phyloP scores from a whole-genome alignment of 1,140 invertebrate genomes.

The Camponotus floridanus region DNA sequence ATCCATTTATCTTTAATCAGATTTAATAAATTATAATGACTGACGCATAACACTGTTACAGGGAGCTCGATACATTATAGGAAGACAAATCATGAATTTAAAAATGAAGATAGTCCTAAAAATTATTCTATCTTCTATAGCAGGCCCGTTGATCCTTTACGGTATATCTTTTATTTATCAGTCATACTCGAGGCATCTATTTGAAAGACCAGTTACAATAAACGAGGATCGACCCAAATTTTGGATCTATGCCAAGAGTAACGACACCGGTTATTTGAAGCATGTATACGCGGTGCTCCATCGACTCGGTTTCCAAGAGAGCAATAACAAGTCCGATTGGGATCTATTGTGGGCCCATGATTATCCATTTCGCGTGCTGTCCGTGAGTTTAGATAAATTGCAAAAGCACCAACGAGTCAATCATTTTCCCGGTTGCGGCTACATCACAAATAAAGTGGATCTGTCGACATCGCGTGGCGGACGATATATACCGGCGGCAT shows the following conservation, averaged over 20 bases:
- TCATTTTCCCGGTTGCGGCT: constrained; percentile 98
- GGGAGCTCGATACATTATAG: not conserved
- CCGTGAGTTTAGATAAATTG: constrained; percentile 88
- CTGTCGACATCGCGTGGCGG: constrained; percentile 91
- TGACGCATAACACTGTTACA: constrained; percentile 4
- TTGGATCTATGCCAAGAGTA: constrained; percentile 86
- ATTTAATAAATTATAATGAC: not conserved
- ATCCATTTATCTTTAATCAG: not conserved
- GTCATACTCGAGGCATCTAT: constrained; percentile 55
- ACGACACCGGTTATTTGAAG: constrained; percentile 90
- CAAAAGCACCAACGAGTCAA: constrained; percentile 94
- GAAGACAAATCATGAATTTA: constrained; percentile 64
- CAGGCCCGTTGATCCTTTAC: constrained; percentile 75
- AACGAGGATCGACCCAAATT: constrained; percentile 81
- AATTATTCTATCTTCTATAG: constrained; percentile 71
- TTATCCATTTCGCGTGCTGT: constrained; percentile 93
- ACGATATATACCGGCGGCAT: constrained; percentile 94
- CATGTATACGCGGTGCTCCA: constrained; percentile 93
- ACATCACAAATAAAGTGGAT: constrained; percentile 97
- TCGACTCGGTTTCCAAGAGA: constrained; percentile 90
- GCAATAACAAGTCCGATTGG: constrained; percentile 90
- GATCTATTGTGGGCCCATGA: constrained; percentile 97
- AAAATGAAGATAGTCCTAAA: constrained; percentile 77
- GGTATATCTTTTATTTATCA: constrained; percentile 74
- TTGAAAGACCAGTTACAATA: constrained; percentile 42